These are phyloP conservation scores for Euschistus heros DNA, from an alignment of 1,140 invertebrate genomes.

Conservation along the genomic window DNA sequence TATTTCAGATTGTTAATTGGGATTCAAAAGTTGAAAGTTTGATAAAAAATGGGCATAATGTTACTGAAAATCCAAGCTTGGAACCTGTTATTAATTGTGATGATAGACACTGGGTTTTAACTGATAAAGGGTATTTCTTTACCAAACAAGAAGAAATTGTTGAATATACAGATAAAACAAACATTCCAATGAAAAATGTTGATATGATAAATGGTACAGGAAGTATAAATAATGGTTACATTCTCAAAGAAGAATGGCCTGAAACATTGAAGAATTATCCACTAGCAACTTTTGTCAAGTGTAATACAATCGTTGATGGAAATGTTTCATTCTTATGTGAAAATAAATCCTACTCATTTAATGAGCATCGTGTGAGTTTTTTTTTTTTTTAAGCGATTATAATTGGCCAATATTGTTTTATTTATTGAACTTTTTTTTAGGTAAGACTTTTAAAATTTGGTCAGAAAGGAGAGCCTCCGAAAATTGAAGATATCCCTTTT, in stretches of 20 bases:
- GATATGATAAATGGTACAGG: no score
- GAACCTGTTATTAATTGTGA: no score
- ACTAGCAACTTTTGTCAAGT: neutral
- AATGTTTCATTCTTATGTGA: neutral
- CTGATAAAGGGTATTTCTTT: no score
- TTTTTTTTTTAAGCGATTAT: neutral
- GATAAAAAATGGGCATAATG: no score
- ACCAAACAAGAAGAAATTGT: no score
- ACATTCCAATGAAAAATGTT: no score
- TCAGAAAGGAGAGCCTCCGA: neutral
- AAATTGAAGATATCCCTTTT: neutral
- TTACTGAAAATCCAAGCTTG: no score
- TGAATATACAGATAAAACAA: no score
- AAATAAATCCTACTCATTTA: neutral
- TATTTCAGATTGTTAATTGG: slow-evolving; percentile 6
- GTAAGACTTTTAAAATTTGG: neutral
- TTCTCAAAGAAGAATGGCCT: neutral
- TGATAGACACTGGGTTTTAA: no score
- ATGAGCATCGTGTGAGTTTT: neutral
- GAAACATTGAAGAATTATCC: neutral
- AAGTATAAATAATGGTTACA: no score
- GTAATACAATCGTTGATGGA: neutral
- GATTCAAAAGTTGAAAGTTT: neutral
- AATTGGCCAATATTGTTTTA: neutral
- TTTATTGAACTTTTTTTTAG: neutral